These are phyloP conservation scores for Odontophorus gujanensis DNA, from an alignment of 2,113 vertebrate genomes.

Conservation along the genomic window DNA sequence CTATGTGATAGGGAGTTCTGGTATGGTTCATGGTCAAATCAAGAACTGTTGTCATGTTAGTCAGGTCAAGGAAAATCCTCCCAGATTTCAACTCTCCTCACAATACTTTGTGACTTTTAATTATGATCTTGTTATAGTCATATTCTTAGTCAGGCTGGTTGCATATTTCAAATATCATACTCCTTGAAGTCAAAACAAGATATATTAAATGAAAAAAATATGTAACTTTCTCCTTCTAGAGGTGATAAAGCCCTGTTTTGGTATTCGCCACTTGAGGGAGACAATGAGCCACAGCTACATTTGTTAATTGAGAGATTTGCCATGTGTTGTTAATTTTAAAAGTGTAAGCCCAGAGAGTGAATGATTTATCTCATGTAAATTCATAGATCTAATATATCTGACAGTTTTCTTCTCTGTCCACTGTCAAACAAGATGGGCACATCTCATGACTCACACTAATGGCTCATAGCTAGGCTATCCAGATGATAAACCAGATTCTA, in stretches of 20 bases:
- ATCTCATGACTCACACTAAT: background rate
- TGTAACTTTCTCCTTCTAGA: background rate
- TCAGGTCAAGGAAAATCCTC: background rate
- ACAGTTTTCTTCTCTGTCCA: background rate
- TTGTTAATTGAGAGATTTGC: background rate
- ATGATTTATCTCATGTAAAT: background rate
- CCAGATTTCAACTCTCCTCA: background rate
- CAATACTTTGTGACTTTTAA: background rate
- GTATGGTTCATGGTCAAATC: background rate
- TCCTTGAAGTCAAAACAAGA: background rate
- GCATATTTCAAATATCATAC: background rate
- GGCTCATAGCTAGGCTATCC: background rate
- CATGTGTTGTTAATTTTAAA: background rate
- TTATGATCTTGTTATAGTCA: background rate
- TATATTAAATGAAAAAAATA: background rate
- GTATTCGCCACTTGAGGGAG: conserved; percentile 55
- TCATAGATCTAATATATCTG: accelerated
- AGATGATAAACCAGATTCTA: background rate
- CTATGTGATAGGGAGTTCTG: background rate
- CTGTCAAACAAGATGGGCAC: background rate
- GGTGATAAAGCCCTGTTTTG: background rate
- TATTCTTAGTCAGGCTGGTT: background rate
- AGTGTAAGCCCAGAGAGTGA: background rate
- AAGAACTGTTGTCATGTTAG: background rate
- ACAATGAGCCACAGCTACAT: conserved; percentile 32